These are phyloP conservation scores for Galerucella nymphaeae DNA, from an alignment of 2,888 invertebrate genomes.

Conservation along the genomic window DNA sequence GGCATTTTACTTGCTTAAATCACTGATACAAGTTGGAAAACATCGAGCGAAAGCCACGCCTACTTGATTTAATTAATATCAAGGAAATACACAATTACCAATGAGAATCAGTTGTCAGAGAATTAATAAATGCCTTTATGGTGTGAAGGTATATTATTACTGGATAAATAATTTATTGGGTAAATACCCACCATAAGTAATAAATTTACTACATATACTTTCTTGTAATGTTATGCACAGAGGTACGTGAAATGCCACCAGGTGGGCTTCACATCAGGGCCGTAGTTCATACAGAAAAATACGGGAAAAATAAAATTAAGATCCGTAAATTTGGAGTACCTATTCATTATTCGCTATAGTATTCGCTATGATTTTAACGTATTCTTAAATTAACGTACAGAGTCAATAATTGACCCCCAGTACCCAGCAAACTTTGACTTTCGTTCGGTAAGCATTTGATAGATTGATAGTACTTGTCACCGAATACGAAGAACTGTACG, in stretches of 20 bases:
- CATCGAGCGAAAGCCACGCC: constrained; percentile 4
- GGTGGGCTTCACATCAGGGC: constrained; percentile 8
- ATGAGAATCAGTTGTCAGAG: constrained; percentile 16
- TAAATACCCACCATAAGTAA: constrained; percentile 15
- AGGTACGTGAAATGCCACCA: constrained; percentile 16
- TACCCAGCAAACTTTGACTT: too few species aligned
- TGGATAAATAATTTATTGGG: constrained; percentile 25
- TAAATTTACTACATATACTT: constrained; percentile 13
- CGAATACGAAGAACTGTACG: too few species aligned
- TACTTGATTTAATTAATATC: constrained; percentile 5
- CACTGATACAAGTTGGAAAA: neutral
- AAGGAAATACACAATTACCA: constrained; percentile 12
- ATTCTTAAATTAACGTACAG: too few species aligned
- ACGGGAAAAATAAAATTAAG: neutral
- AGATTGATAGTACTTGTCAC: too few species aligned
- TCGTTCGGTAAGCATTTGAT: too few species aligned
- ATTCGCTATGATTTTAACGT: too few species aligned
- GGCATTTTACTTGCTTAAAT: constrained; percentile 1
- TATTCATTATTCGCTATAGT: too few species aligned
- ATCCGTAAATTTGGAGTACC: too few species aligned
- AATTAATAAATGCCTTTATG: constrained; percentile 9
- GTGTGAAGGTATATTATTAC: constrained; percentile 23
- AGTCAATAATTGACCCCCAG: too few species aligned
- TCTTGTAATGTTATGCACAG: neutral
- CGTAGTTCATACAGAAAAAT: neutral